A percentile compares a stretch with the other conserved stretches of the same genome.
phyloP scores from a whole-genome alignment of 2,888 invertebrate species.

The Aromia moschata region DNA sequence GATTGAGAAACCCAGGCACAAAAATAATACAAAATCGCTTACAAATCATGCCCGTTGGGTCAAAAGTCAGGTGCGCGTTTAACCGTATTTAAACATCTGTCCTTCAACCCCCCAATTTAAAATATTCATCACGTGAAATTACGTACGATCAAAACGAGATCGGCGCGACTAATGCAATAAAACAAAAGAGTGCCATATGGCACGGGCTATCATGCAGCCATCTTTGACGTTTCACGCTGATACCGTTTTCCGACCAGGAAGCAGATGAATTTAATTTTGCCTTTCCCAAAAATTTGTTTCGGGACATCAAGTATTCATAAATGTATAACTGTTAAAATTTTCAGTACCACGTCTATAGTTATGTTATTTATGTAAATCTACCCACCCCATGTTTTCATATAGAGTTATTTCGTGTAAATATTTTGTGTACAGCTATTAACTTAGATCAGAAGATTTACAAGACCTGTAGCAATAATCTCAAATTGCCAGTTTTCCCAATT shows the following conservation, averaged over 20 bases:
- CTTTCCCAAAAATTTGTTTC: conserved; percentile 5
- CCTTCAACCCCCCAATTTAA: conserved; percentile 43
- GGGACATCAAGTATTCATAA: background rate
- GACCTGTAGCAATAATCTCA: too few relatives aligned
- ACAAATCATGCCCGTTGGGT: conserved; percentile 49
- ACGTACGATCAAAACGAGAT: conserved; percentile 37
- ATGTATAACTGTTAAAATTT: background rate
- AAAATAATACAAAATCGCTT: conserved; percentile 12
- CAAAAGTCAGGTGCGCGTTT: conserved; percentile 53
- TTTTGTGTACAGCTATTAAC: too few relatives aligned
- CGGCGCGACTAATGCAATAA: conserved; percentile 35
- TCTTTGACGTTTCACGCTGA: conserved; percentile 22
- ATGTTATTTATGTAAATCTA: too few relatives aligned
- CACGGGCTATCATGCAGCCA: conserved; percentile 35
- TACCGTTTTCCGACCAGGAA: conserved; percentile 22
- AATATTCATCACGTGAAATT: conserved; percentile 44
- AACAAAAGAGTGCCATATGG: conserved; percentile 51
- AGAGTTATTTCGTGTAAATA: too few relatives aligned
- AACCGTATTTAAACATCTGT: conserved; percentile 52
- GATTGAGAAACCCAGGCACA: too few relatives aligned
- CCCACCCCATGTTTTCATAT: too few relatives aligned
- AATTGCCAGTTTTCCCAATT: too few relatives aligned
- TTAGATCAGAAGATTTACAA: too few relatives aligned
- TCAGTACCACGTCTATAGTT: too few relatives aligned
- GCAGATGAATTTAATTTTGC: conserved; percentile 14